phyloP scores from a whole-genome alignment of 2,113 vertebrate genomes.

The Tragulus kanchil region DNA sequence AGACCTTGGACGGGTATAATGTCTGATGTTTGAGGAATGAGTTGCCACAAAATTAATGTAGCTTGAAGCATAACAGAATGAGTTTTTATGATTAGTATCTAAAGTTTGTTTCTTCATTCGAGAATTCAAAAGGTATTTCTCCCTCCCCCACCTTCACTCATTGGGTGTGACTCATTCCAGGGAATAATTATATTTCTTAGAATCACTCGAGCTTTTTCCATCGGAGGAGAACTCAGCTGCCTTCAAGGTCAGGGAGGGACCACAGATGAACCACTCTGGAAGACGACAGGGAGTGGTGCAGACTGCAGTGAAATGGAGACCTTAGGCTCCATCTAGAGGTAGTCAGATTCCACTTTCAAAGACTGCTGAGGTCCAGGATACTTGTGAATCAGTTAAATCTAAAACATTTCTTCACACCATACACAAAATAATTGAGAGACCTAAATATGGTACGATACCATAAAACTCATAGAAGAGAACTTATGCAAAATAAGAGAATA shows the following conservation, averaged over 20 bases:
- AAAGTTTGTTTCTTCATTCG: neutral
- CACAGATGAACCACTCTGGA: neutral
- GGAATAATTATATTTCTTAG: conserved; percentile 24
- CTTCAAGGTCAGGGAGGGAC: neutral
- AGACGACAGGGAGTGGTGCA: neutral
- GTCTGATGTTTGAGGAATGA: conserved; percentile 29
- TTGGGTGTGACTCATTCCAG: neutral
- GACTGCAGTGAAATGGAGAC: neutral
- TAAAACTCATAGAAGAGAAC: neutral
- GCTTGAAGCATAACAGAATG: neutral
- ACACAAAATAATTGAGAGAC: neutral
- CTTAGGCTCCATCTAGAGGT: neutral
- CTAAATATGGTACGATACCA: neutral
- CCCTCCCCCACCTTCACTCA: neutral
- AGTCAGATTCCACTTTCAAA: neutral
- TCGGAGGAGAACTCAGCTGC: neutral
- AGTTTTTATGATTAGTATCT: neutral
- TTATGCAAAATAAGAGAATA: neutral
- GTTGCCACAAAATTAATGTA: neutral
- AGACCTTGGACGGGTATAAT: neutral
- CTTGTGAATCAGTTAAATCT: neutral
- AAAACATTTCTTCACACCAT: neutral
- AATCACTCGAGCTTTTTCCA: conserved; percentile 16
- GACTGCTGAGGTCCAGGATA: neutral
- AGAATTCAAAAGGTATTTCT: conserved; percentile 11